Evolutionary conservation across 2,888 invertebrate genomes (phyloP).

Genomic region (Cryptocephalus moraei): DNA sequence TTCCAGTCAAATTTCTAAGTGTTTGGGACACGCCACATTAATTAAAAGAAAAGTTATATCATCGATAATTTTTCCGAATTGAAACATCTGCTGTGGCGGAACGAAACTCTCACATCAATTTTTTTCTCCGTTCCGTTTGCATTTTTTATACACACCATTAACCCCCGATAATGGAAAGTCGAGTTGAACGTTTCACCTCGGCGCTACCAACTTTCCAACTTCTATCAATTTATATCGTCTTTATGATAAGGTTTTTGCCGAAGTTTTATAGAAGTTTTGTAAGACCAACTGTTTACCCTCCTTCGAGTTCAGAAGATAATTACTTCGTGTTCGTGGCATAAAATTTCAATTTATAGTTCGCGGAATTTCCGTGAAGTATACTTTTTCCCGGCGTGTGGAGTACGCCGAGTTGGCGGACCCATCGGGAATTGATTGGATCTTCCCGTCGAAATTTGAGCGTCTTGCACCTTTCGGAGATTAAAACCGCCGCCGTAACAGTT

Average conservation of each 20-base stretch:
- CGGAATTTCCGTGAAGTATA: constrained; percentile 10
- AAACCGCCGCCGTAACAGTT: no score
- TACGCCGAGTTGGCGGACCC: constrained; percentile 27
- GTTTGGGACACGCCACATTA: no score
- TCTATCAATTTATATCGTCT: constrained; percentile 4
- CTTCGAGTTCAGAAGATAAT: constrained; percentile 7
- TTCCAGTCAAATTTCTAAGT: no score
- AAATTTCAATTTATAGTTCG: constrained; percentile 17
- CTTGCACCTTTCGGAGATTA: constrained; percentile 15
- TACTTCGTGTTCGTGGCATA: constrained; percentile 9
- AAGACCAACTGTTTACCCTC: constrained; percentile 8
- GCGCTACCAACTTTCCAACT: no score
- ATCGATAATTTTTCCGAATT: no score
- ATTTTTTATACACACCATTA: no score
- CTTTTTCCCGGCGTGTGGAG: constrained; percentile 15
- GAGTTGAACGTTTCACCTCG: no score
- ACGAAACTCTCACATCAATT: no score
- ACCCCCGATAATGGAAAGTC: no score
- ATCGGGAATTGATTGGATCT: constrained; percentile 31
- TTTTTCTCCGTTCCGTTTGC: no score
- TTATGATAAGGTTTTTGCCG: not conserved
- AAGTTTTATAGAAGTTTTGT: constrained; percentile 5
- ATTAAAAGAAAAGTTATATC: no score
- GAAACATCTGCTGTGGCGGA: no score
- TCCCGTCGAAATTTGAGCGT: constrained; percentile 27